Conservation (phyloP, 2,113 vertebrate species). For the Stegastes partitus region DNA sequence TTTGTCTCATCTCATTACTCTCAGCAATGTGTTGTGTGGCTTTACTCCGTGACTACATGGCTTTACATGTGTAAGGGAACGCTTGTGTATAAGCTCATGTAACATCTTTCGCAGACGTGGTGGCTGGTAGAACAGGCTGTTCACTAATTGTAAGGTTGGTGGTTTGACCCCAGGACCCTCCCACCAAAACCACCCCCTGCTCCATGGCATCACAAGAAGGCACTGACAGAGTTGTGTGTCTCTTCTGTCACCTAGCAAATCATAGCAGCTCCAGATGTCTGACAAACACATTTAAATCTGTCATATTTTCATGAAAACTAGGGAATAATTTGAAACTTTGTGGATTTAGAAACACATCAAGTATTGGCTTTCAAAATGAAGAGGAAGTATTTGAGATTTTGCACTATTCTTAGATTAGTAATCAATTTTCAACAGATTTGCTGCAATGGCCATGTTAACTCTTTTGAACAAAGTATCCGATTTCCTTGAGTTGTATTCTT, state of each 20-base stretch:
- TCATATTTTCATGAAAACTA: neutral
- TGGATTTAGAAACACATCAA: neutral
- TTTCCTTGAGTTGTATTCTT: neutral
- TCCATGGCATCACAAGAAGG: conserved; percentile 15
- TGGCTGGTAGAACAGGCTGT: too few species aligned
- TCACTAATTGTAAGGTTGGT: too few species aligned
- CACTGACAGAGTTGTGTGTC: neutral
- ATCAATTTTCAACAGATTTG: too few species aligned
- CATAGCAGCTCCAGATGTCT: neutral
- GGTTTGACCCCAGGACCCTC: too few species aligned
- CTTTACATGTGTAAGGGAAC: conserved; percentile 29
- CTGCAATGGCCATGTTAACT: too few species aligned
- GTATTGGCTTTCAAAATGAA: too few species aligned
- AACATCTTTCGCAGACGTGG: too few species aligned
- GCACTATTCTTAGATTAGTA: too few species aligned
- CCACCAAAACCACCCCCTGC: too few species aligned
- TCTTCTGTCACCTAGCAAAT: neutral
- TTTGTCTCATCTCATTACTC: conserved; percentile 51
- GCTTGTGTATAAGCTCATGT: too few species aligned
- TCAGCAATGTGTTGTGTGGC: conserved; percentile 28
- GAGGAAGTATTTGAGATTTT: too few species aligned
- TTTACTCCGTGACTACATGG: conserved; percentile 33
- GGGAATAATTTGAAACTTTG: neutral
- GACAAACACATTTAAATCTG: neutral
- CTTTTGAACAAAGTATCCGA: too few species aligned